Evolutionary conservation across 2,113 vertebrate genomes (phyloP).

Genomic region (Propithecus coquereli): DNA sequence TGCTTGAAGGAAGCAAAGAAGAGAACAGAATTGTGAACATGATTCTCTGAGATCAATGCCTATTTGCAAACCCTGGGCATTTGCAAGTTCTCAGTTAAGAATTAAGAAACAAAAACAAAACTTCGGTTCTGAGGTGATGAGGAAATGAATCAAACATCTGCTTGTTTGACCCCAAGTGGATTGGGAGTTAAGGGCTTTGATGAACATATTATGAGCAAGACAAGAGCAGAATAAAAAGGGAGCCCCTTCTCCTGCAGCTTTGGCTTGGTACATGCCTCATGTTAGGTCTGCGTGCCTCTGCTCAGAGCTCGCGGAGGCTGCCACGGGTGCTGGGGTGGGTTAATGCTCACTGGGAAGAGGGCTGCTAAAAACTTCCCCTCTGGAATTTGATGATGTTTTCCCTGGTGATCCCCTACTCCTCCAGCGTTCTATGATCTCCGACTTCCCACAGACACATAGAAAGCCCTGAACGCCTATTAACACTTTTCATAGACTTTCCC

Average conservation of each 20-base stretch:
- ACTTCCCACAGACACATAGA: neutral
- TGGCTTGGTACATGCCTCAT: neutral
- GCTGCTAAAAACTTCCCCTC: neutral
- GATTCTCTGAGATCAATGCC: conserved; percentile 38
- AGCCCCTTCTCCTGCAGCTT: neutral
- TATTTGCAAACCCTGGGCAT: neutral
- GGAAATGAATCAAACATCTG: neutral
- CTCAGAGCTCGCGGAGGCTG: neutral
- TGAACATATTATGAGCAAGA: neutral
- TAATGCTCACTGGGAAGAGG: neutral
- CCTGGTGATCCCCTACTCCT: too few relatives aligned
- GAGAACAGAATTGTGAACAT: neutral
- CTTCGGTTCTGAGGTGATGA: neutral
- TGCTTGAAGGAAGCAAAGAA: neutral
- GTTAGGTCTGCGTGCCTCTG: neutral
- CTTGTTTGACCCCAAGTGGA: neutral
- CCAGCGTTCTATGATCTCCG: neutral
- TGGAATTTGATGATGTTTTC: neutral
- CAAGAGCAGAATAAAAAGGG: neutral
- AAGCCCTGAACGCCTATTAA: neutral
- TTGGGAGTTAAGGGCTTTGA: neutral
- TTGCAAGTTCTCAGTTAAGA: neutral
- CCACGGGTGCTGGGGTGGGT: accelerated
- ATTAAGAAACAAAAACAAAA: conserved; percentile 18
- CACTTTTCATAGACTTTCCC: neutral